phyloP scores from a whole-genome alignment of 2,888 invertebrate genomes.

The Drosophila basisetae region DNA sequence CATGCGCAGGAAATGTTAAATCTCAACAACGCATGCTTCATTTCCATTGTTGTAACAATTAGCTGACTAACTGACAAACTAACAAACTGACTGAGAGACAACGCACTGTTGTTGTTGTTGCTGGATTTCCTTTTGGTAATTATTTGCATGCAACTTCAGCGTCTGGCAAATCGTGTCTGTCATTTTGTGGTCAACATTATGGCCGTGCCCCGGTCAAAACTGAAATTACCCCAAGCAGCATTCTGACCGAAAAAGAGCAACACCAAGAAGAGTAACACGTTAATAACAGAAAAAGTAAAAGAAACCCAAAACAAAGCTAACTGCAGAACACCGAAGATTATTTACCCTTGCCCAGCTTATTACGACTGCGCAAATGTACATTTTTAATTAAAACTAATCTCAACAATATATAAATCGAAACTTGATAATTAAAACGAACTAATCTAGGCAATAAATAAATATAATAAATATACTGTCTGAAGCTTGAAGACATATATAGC shows the following conservation, averaged over 20 bases:
- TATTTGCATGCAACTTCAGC: conserved; percentile 81
- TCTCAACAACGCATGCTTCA: conserved; percentile 45
- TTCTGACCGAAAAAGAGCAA: conserved; percentile 51
- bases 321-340: background rate
- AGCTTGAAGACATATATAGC: background rate
- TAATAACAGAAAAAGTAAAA: conserved; percentile 52
- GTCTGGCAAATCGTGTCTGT: conserved; percentile 44
- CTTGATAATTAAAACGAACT: background rate
- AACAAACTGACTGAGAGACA: conserved; percentile 33
- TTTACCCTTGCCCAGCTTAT: background rate
- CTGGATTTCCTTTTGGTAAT: conserved; percentile 71
- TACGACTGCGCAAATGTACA: background rate
- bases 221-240: conserved; percentile 59
- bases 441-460: background rate
- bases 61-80: conserved; percentile 11
- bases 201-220: conserved; percentile 62
- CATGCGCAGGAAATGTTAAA: conserved; percentile 74
- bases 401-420: background rate
- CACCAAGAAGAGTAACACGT: conserved; percentile 55
- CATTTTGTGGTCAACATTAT: conserved; percentile 72
- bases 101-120: conserved; percentile 18
- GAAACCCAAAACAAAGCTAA: background rate
- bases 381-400: background rate
- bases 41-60: conserved; percentile 48
- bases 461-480: background rate